Base-by-base conservation (phyloP, 2,797 vertebrate species). In the Notolepis coatsorum region DNA sequence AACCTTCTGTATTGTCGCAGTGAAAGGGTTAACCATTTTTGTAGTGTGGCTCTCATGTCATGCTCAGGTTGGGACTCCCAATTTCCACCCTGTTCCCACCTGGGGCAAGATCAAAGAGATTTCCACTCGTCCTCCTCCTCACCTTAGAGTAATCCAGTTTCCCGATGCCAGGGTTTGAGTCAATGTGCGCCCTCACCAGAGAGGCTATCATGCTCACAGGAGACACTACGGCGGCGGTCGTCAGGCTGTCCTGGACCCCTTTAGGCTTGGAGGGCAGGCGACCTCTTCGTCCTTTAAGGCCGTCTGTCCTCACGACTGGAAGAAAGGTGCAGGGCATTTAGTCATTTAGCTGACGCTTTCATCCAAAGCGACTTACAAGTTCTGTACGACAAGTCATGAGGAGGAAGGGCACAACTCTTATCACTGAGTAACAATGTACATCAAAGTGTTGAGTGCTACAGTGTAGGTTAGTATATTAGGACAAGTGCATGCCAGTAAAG, bases 111-210 rank as follows among this genome's bases (percentile, higher is more conserved):
- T 56, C 7, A 28, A 38, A 0, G 0, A 1, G n/a, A 18, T 5
- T 1, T 10, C 20, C 1, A 13, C 1, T 42, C 25, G 12, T 23
- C n/a, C n/a, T n/a, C n/a, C n/a, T n/a, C 23, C 65, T 84, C 90
- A 99, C 97, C 93, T 96, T 95, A 77, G 97, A 97, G 79, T 97
- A 97, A 89, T 99, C 96, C 49, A 98, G 88, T 57, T 93, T 96
- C 33, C 91, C 90, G 2, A 91, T 71, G 0, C 86, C 88, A 38
- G 96, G 96, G 74, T 93, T 91, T 0, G 96, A 96, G 80, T 98
- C 95, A 0, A 97, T 93, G 85, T 98, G 95, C 0, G 97, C 96
- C 69, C 95, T 91, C 77, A 99, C 95, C 0, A 99, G 92, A 1
- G 96, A 94, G 1, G 95, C 91, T 35, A 99, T 96, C 86, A 98